A percentile compares a stretch with the other conserved stretches of the same genome.
Conservation (phyloP, 1,140 invertebrate species). For the Papilio xuthus region DNA sequence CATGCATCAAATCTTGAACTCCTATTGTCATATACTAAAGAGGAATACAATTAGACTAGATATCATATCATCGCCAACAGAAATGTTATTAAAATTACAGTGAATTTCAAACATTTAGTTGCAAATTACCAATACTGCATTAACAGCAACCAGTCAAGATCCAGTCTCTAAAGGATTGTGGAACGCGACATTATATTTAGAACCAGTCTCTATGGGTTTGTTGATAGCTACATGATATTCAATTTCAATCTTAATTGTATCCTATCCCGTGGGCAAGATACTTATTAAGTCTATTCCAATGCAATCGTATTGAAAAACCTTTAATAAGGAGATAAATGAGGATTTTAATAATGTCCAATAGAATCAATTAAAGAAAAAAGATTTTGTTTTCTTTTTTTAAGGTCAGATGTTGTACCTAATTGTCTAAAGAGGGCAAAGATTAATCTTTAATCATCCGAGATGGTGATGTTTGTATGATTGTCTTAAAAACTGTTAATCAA, state of each 20-base stretch:
- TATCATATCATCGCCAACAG: not conserved
- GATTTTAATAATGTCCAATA: not conserved
- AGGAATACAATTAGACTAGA: too few relatives aligned
- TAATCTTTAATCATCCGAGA: too few relatives aligned
- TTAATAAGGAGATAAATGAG: not conserved
- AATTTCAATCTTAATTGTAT: slow-evolving; percentile 67
- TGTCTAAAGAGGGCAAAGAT: too few relatives aligned
- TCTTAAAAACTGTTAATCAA: too few relatives aligned
- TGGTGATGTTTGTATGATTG: too few relatives aligned
- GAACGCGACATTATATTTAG: slow-evolving; percentile 57
- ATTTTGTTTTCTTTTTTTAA: too few relatives aligned
- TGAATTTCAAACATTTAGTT: not conserved
- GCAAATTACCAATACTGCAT: slow-evolving; percentile 14
- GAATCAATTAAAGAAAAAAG: not conserved
- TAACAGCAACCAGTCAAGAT: not conserved
- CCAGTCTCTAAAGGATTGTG: slow-evolving; percentile 37
- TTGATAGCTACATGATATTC: slow-evolving; percentile 59
- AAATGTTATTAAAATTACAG: not conserved
- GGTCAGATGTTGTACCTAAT: too few relatives aligned
- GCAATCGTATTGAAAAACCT: slow-evolving; percentile 52
- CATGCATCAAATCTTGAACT: too few relatives aligned
- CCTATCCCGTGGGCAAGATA: slow-evolving; percentile 49
- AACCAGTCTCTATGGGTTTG: slow-evolving; percentile 35
- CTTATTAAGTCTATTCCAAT: slow-evolving; percentile 52
- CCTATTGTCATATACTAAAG: too few relatives aligned